Percentiles rank a stretch among this genome's conserved stretches.
Evolutionary conservation across 2,888 invertebrate genomes (phyloP).

Genomic region (Maniola hyperantus): DNA sequence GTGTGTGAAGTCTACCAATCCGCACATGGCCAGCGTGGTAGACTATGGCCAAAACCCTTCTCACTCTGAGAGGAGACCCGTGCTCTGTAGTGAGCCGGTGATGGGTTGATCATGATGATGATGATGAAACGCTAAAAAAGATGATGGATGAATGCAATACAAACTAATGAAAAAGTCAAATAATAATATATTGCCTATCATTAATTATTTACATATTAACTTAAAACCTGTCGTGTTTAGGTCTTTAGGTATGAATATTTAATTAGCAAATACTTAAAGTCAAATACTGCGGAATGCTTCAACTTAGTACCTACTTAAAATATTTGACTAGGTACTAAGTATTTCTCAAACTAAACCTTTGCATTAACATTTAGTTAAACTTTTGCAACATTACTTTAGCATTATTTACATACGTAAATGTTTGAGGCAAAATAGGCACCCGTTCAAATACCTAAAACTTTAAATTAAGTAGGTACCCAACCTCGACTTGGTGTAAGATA

Average conservation of each 20-base stretch:
- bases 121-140: no score
- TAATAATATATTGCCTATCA: not conserved
- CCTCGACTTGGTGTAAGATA: no score
- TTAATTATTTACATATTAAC: not conserved
- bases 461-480: no score
- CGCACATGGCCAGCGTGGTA: no score
- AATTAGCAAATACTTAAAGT: slow-evolving; percentile 3
- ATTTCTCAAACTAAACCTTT: not conserved
- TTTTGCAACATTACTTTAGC: not conserved
- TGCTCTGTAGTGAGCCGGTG: no score
- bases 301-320: not conserved
- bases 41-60: no score
- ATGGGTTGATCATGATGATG: no score
- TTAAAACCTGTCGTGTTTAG: not conserved
- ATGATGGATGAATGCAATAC: no score
- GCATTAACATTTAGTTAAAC: slow-evolving; percentile 7
- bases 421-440: not conserved
- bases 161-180: no score
- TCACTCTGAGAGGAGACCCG: no score
- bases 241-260: not conserved
- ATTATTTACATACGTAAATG: not conserved
- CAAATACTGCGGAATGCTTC: slow-evolving; percentile 3
- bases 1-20: no score
- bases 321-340: not conserved
- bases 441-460: no score